These are phyloP conservation scores for Spodoptera litura DNA, from an alignment of 1,140 invertebrate genomes.

Conservation along the genomic window DNA sequence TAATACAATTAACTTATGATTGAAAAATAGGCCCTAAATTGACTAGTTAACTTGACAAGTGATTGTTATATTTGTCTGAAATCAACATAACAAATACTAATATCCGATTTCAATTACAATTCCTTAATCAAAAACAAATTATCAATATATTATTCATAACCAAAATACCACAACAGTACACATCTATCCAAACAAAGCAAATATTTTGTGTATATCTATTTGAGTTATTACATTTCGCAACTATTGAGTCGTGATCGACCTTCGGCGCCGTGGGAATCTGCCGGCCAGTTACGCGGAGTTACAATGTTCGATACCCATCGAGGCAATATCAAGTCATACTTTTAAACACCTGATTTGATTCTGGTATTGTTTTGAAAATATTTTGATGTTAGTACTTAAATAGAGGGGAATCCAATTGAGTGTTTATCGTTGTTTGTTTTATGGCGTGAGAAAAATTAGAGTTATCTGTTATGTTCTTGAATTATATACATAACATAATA, in stretches of 20 bases:
- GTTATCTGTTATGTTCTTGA: too few species aligned
- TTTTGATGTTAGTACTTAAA: neutral
- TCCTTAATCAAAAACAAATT: neutral
- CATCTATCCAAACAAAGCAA: slow-evolving; percentile 9
- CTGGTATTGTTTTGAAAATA: slow-evolving; percentile 1
- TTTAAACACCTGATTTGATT: slow-evolving; percentile 1
- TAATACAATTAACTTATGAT: too few species aligned
- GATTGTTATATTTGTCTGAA: too few species aligned
- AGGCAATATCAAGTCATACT: slow-evolving; percentile 19
- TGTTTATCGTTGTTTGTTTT: neutral
- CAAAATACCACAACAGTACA: neutral
- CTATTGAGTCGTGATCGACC: slow-evolving; percentile 19
- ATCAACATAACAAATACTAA: too few species aligned
- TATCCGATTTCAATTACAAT: too few species aligned
- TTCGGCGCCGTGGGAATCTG: slow-evolving; percentile 33
- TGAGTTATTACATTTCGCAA: slow-evolving; percentile 31
- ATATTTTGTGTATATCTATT: slow-evolving; percentile 26
- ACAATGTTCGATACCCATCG: slow-evolving; percentile 1
- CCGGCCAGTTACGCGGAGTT: slow-evolving; percentile 20
- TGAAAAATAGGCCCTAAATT: too few species aligned
- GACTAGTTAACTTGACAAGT: too few species aligned
- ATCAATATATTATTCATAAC: neutral
- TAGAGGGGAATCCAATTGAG: neutral
- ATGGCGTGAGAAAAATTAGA: too few species aligned
- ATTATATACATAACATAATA: too few species aligned